phyloP scores from a whole-genome alignment of 2,797 vertebrate genomes.

The Myotis findleyi region DNA sequence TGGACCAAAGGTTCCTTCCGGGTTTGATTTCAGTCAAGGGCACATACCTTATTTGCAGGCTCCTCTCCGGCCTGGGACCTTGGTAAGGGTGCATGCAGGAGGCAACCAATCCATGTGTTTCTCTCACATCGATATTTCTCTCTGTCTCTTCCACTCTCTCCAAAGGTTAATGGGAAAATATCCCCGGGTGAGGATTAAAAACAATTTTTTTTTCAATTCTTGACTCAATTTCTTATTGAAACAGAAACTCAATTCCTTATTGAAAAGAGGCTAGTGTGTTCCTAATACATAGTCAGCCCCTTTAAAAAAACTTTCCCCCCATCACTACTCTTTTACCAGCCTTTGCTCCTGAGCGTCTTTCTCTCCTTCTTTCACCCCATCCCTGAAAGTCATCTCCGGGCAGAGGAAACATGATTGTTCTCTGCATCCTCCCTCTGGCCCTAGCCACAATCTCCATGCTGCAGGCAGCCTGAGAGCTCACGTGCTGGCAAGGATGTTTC shows the following conservation, averaged over 20 bases:
- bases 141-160: too few species aligned
- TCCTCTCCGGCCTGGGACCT: too few species aligned
- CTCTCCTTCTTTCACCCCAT: neutral
- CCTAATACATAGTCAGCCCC: neutral
- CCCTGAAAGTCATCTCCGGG: neutral
- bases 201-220: neutral
- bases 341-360: neutral
- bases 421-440: neutral
- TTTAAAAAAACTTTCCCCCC: neutral
- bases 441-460: neutral
- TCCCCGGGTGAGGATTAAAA: too few species aligned
- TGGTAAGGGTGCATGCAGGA: too few species aligned
- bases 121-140: too few species aligned
- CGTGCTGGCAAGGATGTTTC: neutral
- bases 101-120: too few species aligned
- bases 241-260: neutral
- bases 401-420: neutral
- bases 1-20: too few species aligned
- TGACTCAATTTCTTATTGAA: slow-evolving; percentile 20
- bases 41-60: too few species aligned
- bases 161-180: too few species aligned
- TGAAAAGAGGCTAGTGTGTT: neutral
- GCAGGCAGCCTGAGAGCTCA: neutral
- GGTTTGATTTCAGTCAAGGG: too few species aligned
- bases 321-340: neutral